Base-by-base conservation (phyloP, 2,797 vertebrate species). In the Trematomus bernacchii region DNA sequence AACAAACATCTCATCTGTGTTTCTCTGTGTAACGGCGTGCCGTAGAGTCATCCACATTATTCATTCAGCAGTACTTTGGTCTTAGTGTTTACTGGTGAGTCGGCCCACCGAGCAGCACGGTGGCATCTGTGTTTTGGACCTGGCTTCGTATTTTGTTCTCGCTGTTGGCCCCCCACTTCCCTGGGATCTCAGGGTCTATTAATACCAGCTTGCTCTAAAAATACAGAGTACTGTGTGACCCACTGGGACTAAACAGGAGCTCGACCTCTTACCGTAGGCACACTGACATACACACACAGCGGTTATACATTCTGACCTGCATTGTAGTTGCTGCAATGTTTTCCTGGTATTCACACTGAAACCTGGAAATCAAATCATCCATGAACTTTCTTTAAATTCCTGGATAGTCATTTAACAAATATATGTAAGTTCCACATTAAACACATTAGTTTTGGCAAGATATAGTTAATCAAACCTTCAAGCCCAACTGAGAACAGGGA, bases 131-230 rank as follows among this genome's bases (percentile, higher is more conserved):
- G 77, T 87, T 77, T 76, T 84, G 76, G 79, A 85, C 78, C 80
- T 75, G 82, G 78, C 74, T 76, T 73, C 12, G 37, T 84, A 79
- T 87, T 90, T 79, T 84, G 84, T 89, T 90, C 85, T 90, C 82
- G 79, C 86, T 80, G 81, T 50, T 66, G 77, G 86, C 80, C 81
- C 81, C 48, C 69, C 79, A 85, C 82, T 90, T 91, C 89, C 81
- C 89, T 79, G 84, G 84, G 83, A 84, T 90, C 85, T 82, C 71
- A 71, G 76, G 52, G 23, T 85, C 91, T 94, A 93, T 93, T 92
- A 91, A 93, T 94, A 94, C 74, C 71, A 46, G 73, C 83, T 66
- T 47, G 16, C 66, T 83, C 90, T 92, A 93, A 92, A 93, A 93
- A 92, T 93, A 91, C 85, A 85, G 86, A 80, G 84, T 44, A 80